These are phyloP conservation scores for Alviniconcha marisindica DNA, from an alignment of 1,140 invertebrate species.

Conservation along the genomic window DNA sequence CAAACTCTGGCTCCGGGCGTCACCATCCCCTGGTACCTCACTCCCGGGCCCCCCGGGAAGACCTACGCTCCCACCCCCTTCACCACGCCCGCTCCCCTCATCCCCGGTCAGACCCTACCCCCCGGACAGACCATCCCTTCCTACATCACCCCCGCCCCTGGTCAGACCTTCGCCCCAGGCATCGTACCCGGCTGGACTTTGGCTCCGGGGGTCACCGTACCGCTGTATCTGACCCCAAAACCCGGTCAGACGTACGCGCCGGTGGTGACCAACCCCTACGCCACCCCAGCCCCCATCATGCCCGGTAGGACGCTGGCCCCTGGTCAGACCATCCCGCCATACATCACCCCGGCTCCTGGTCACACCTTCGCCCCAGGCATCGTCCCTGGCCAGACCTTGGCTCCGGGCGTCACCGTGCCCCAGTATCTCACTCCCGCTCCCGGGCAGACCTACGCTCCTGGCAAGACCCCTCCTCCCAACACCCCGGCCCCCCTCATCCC, in stretches of 20 bases:
- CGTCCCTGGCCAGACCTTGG: conserved; percentile 51
- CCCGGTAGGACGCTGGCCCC: conserved; percentile 44
- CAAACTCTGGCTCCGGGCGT: conserved; percentile 49
- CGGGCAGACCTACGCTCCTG: conserved; percentile 51
- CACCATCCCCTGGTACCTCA: conserved; percentile 45
- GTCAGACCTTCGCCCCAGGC: conserved; percentile 55
- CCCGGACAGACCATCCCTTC: conserved; percentile 47
- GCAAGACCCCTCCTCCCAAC: conserved; percentile 48
- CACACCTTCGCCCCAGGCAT: conserved; percentile 53
- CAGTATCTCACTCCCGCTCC: conserved; percentile 50
- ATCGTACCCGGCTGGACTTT: conserved; percentile 50
- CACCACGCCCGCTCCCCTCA: conserved; percentile 44
- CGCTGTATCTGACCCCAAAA: conserved; percentile 39
- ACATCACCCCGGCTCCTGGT: conserved; percentile 61
- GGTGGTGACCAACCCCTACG: conserved; percentile 37
- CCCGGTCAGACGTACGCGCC: conserved; percentile 43
- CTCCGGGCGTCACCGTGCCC: conserved; percentile 47
- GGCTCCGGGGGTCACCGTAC: conserved; percentile 46
- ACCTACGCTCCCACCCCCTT: conserved; percentile 56
- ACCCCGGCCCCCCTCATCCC: conserved; percentile 51
- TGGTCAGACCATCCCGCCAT: conserved; percentile 46
- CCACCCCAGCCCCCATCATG: conserved; percentile 41
- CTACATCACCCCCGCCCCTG: conserved; percentile 59
- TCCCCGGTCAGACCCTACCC: conserved; percentile 41
- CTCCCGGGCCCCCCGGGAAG: conserved; percentile 55